phyloP scores from a whole-genome alignment of 2,888 invertebrate species.

The Agonopterix arenella region DNA sequence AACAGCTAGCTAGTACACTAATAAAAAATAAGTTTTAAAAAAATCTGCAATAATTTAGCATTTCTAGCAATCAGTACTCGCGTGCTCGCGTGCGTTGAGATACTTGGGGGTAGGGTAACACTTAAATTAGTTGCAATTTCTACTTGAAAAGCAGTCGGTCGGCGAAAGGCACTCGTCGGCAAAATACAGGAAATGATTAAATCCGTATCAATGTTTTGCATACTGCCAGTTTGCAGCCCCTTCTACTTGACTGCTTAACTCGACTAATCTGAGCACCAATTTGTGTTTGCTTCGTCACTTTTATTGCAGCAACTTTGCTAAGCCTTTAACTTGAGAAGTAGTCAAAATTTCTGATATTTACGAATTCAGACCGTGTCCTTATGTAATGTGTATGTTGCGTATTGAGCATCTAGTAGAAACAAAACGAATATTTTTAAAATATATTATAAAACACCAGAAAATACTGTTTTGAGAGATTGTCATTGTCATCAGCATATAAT shows the following conservation, averaged over 20 bases:
- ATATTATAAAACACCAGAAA: too few relatives aligned
- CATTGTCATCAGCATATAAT: too few relatives aligned
- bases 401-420: too few relatives aligned
- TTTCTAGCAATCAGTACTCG: conserved; percentile 33
- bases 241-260: conserved; percentile 14
- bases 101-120: conserved; percentile 62
- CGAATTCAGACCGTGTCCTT: too few relatives aligned
- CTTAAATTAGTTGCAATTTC: conserved; percentile 74
- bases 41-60: conserved; percentile 13
- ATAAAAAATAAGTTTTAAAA: neutral
- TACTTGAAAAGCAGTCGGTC: conserved; percentile 54
- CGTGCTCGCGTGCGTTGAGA: conserved; percentile 68
- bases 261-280: neutral
- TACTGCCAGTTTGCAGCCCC: conserved; percentile 20
- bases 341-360: too few relatives aligned
- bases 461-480: too few relatives aligned
- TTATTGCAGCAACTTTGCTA: too few relatives aligned
- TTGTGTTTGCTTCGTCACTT: too few relatives aligned
- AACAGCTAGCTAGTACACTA: neutral
- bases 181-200: conserved; percentile 59
- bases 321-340: too few relatives aligned
- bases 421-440: too few relatives aligned
- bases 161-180: conserved; percentile 51
- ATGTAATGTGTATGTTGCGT: too few relatives aligned
- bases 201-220: conserved; percentile 48